phyloP scores from a whole-genome alignment of 2,797 vertebrate species.

The Champsocephalus gunnari region DNA sequence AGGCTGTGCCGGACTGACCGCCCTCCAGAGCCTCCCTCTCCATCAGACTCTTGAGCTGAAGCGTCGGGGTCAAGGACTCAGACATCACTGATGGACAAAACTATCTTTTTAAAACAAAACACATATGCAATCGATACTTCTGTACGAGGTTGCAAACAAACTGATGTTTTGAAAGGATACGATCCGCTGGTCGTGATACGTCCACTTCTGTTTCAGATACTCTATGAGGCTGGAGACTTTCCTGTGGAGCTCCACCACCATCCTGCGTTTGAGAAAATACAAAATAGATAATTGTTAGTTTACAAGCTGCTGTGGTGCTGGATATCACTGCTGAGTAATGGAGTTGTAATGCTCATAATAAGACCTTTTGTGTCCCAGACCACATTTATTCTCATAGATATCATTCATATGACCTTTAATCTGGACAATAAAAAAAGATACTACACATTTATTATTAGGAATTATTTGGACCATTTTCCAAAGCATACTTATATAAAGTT shows the following conservation, averaged over 20 bases:
- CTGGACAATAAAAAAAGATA: too few species aligned
- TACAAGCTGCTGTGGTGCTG: neutral
- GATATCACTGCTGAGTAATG: neutral
- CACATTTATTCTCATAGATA: too few species aligned
- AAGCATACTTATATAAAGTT: neutral
- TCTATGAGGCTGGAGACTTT: conserved; percentile 99
- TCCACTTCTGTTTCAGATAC: conserved; percentile 98
- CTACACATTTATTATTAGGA: neutral
- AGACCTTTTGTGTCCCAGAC: neutral
- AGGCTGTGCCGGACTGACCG: conserved; percentile 63
- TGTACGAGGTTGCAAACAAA: neutral
- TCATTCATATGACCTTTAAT: too few species aligned
- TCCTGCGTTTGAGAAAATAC: conserved; percentile 80
- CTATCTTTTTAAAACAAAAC: neutral
- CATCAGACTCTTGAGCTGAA: conserved; percentile 93
- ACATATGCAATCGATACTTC: neutral
- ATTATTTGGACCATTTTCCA: neutral
- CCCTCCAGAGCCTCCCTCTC: conserved; percentile 89
- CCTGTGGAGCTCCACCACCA: conserved; percentile 97
- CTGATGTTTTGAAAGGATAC: conserved; percentile 89
- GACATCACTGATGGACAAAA: neutral
- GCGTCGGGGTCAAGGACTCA: conserved; percentile 67
- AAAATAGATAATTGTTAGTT: neutral
- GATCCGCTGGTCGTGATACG: conserved; percentile 93
- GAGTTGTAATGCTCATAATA: neutral